These are phyloP conservation scores for Tetrao urogallus DNA, from an alignment of 2,113 vertebrate species.

Conservation along the genomic window DNA sequence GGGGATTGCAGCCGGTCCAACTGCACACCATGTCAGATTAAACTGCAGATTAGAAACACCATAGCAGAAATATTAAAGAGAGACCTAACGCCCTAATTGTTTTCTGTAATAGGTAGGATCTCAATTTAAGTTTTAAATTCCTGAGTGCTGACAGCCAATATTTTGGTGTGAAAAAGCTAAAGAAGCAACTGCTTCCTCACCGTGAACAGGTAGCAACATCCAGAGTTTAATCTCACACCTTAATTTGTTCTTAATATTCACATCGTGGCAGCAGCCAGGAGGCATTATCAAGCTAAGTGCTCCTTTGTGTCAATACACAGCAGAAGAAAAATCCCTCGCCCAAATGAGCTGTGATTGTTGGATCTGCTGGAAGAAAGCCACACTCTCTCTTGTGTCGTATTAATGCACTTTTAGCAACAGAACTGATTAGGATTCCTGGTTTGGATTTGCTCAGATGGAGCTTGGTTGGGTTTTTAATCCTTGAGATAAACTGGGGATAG, in stretches of 20 bases:
- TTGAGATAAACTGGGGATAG: conserved; percentile 39
- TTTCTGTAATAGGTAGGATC: neutral
- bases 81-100: conserved; percentile 13
- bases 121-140: conserved; percentile 32
- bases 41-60: conserved; percentile 36
- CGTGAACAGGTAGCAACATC: conserved; percentile 28
- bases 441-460: conserved; percentile 55
- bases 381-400: neutral
- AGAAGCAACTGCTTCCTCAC: conserved; percentile 24
- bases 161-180: conserved; percentile 27
- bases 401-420: conserved; percentile 10
- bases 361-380: conserved; percentile 56
- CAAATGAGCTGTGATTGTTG: conserved; percentile 43
- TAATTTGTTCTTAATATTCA: conserved; percentile 60
- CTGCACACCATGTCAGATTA: neutral
- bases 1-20: neutral
- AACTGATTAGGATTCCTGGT: conserved; percentile 48
- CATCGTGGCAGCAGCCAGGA: conserved; percentile 39
- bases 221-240: conserved; percentile 36
- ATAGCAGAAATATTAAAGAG: neutral
- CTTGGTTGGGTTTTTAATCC: conserved; percentile 48
- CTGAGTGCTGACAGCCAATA: neutral
- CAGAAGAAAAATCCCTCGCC: conserved; percentile 26
- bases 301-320: conserved; percentile 67
- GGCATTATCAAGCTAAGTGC: conserved; percentile 52